Evolutionary conservation across 2,113 vertebrate genomes (phyloP), one percentile per base, ranked within the genome.

Genomic region (Corvus hawaiiensis): DNA sequence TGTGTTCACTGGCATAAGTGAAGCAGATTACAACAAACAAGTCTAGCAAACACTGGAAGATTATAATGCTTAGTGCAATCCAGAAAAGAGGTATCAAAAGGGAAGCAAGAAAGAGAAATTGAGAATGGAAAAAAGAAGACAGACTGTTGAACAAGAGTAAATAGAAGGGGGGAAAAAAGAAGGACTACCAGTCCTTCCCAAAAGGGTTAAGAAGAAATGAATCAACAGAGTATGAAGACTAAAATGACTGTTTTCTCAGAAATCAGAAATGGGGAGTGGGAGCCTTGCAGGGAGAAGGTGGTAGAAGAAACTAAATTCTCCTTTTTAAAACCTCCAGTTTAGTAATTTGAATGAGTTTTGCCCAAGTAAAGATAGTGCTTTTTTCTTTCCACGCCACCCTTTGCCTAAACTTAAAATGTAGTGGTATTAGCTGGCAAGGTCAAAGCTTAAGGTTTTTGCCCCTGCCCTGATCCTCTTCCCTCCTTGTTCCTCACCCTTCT

Each of bases 331-430:
- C 6, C 7, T 62, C 24, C 17, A 10, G 5, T 67, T 86, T 67
- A 89, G 23, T 35, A 19, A 28, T 78, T 63, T 71, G 32, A 46
- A 59, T 41, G 11, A 22, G 23, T 84, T 80, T 89, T 59, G 61
- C 26, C 44, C 74, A 8, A 27, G 13, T 61, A 46, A 77, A 93
- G 6, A 58, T 37, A 54, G 13, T 80, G 32, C 0, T 49, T 43
- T 43, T 46, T 30, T 18, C 6, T 68, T 46, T 21, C 11, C 21
- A 11, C 7, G 3, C 1, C 4, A 10, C 10, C 2, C 5, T 14
- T 39, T 26, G 19, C 23, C 32, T 80, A 18, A 78, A 87, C 7
- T 59, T 55, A 55, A 82, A 75, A 75, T 41, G 6, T 62, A 35
- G 12, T 54, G 39, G 10, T 63, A 37, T 22, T 77, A 77, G 11